Percentiles rank a stretch among this genome's conserved stretches.
Evolutionary conservation across 1,140 invertebrate genomes (phyloP).

Genomic region (Magallana ariakensis): DNA sequence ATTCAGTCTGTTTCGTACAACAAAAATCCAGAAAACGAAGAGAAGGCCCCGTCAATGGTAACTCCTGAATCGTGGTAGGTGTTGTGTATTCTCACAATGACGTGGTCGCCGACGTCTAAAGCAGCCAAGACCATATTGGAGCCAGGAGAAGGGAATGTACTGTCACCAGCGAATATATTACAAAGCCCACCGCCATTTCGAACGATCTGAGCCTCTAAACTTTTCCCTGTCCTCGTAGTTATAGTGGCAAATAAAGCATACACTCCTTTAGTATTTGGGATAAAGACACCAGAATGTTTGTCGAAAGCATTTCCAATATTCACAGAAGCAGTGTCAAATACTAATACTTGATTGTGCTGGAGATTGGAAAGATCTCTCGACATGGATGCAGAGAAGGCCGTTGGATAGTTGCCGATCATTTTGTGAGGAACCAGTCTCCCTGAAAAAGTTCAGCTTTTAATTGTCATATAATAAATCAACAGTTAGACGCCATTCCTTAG

Average conservation of each 20-base stretch:
- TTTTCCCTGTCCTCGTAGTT: neutral
- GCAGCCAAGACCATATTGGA: conserved; percentile 28
- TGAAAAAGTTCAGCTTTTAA: too few relatives aligned
- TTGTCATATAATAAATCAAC: too few relatives aligned
- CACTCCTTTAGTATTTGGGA: neutral
- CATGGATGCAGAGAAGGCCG: neutral
- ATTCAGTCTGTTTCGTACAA: conserved; percentile 53
- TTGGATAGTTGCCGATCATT: neutral
- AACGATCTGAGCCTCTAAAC: conserved; percentile 15
- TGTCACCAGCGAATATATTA: conserved; percentile 16
- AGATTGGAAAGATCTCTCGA: neutral
- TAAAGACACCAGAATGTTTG: conserved; percentile 6
- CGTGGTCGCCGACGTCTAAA: conserved; percentile 9
- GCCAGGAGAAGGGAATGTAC: neutral
- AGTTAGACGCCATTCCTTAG: too few relatives aligned
- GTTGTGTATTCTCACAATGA: conserved; percentile 45
- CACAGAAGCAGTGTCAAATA: conserved; percentile 32
- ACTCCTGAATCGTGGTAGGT: conserved; percentile 36
- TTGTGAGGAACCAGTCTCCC: too few relatives aligned
- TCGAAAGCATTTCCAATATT: conserved; percentile 50
- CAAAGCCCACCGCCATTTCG: neutral
- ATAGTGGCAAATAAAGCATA: neutral
- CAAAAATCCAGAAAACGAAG: conserved; percentile 52
- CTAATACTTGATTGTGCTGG: conserved; percentile 27
- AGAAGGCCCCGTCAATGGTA: conserved; percentile 39